A percentile compares a stretch with the other conserved stretches of the same genome.
phyloP scores from a whole-genome alignment of 2,113 vertebrate species.

The Ictalurus furcatus region DNA sequence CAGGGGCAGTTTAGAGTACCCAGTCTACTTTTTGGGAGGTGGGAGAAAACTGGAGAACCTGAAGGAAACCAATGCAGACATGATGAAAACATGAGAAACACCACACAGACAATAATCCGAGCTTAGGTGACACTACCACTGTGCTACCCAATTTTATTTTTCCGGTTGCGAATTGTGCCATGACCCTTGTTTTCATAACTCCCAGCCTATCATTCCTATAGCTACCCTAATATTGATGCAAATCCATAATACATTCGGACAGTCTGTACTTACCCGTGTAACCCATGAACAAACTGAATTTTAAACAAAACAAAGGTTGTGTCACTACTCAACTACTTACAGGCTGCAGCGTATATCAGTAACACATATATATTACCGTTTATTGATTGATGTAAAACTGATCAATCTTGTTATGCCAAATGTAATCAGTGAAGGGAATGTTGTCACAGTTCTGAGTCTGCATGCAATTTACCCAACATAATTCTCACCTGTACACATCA shows the following conservation, averaged over 20 bases:
- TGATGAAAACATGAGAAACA: background rate
- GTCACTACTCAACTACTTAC: background rate
- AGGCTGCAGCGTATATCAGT: background rate
- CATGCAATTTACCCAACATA: background rate
- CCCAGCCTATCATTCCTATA: background rate
- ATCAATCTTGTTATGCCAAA: background rate
- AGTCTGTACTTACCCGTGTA: background rate
- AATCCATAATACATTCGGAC: background rate
- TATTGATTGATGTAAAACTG: background rate
- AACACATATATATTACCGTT: background rate
- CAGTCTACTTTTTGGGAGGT: background rate
- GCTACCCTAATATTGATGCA: background rate
- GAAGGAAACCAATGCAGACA: background rate
- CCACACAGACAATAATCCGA: background rate
- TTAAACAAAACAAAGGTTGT: background rate
- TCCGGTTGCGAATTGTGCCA: background rate
- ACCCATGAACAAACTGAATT: background rate
- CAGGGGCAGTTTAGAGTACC: background rate
- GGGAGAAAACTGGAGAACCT: background rate
- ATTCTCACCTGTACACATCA: constrained; percentile 71
- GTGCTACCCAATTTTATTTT: background rate
- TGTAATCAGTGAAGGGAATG: background rate
- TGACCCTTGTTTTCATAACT: background rate
- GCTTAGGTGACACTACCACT: background rate
- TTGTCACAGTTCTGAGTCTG: background rate